Conservation (phyloP, 2,888 invertebrate genomes). For the Antheraea assamensis region DNA sequence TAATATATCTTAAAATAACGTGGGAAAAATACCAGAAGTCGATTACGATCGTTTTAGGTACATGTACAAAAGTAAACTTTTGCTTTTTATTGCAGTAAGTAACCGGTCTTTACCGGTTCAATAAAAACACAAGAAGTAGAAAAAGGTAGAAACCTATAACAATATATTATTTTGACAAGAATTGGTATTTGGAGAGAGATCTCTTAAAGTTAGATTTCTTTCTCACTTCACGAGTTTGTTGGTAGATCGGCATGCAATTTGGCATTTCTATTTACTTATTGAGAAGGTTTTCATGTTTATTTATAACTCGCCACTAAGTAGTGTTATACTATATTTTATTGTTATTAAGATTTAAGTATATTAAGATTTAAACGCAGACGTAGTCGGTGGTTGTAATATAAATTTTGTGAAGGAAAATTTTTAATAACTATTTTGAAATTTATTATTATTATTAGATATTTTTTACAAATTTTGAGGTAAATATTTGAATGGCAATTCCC, state of each 20-base stretch:
- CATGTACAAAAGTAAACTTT: background rate
- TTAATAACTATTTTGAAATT: background rate
- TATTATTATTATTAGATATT: background rate
- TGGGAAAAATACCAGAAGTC: slow-evolving; percentile 13
- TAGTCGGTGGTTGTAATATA: too few relatives aligned
- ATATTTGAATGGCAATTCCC: background rate
- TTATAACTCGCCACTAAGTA: too few relatives aligned
- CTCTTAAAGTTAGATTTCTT: background rate
- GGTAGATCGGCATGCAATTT: too few relatives aligned
- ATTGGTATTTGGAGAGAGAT: background rate
- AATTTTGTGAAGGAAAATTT: background rate
- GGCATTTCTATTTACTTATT: too few relatives aligned
- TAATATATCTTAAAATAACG: background rate
- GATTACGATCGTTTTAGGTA: slow-evolving; percentile 4
- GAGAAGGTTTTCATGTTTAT: too few relatives aligned
- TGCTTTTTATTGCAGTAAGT: slow-evolving; percentile 1
- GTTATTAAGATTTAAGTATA: too few relatives aligned
- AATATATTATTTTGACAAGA: background rate
- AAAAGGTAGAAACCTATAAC: background rate
- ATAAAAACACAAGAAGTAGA: background rate
- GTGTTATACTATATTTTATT: too few relatives aligned
- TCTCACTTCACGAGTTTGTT: too few relatives aligned
- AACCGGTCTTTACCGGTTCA: slow-evolving; percentile 6
- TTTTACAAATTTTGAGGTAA: background rate
- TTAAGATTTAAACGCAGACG: too few relatives aligned